phyloP scores from a whole-genome alignment of 2,113 vertebrate species.

The Grallaria varia region DNA sequence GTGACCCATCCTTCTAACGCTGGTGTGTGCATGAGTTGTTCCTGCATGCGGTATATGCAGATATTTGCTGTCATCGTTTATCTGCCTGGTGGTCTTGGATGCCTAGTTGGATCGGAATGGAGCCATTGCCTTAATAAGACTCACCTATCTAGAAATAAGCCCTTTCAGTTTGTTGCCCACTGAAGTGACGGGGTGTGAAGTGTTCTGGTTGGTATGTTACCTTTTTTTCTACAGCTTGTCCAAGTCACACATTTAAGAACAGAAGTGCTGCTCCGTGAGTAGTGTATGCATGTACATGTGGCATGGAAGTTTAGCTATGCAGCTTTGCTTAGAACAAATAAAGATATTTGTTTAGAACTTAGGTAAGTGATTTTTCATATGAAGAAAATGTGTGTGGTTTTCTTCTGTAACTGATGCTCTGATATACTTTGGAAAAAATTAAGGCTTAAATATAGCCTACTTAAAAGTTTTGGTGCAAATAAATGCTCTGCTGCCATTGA shows the following conservation, averaged over 20 bases:
- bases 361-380: background rate
- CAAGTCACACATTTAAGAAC: background rate
- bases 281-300: background rate
- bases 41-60: fast-evolving
- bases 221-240: slow-evolving; percentile 3
- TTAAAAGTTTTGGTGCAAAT: background rate
- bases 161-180: background rate
- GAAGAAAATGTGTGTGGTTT: background rate
- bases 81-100: background rate
- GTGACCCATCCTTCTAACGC: background rate
- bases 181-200: fast-evolving
- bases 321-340: background rate
- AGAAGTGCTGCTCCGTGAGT: background rate
- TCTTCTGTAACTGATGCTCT: background rate
- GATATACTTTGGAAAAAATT: background rate
- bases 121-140: background rate
- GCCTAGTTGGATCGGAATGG: background rate
- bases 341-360: background rate
- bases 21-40: fast-evolving
- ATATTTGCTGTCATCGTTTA: background rate
- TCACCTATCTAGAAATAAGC: background rate
- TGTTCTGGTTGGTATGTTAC: background rate
- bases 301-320: background rate
- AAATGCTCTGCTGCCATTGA: background rate
- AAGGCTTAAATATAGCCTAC: background rate